Evolutionary conservation across 1,140 invertebrate genomes (phyloP).

Genomic region (Bombus pascuorum): DNA sequence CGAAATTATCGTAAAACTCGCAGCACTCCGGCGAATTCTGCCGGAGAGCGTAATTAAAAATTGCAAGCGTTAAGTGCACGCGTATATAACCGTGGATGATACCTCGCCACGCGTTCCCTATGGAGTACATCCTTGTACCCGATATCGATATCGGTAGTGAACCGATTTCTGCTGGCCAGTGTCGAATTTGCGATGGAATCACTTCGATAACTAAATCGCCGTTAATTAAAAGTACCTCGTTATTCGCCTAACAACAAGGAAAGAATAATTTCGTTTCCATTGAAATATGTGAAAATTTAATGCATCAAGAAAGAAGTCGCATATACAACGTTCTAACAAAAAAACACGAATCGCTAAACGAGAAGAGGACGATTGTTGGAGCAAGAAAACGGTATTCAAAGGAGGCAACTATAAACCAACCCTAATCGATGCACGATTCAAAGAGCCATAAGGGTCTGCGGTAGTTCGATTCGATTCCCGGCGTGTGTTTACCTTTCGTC

Average conservation of each 20-base stretch:
- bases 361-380: not conserved
- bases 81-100: constrained; percentile 32
- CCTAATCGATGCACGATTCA: constrained; percentile 6
- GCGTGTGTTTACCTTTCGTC: not conserved
- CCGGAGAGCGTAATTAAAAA: constrained; percentile 37
- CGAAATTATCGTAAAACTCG: constrained; percentile 45
- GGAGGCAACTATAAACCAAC: not conserved
- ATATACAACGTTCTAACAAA: not conserved
- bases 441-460: no score
- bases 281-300: no score
- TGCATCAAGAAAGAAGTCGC: not conserved
- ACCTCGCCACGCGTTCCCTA: not conserved
- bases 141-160: constrained; percentile 7
- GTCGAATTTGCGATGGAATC: not conserved
- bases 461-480: constrained; percentile 14
- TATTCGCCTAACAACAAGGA: no score
- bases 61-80: constrained; percentile 49
- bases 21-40: not conserved
- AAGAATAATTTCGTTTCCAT: no score
- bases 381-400: not conserved
- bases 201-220: constrained; percentile 5
- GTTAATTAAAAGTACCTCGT: not conserved
- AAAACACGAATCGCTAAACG: not conserved
- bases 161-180: not conserved
- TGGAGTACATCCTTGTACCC: not conserved